Percentiles rank a stretch among this genome's conserved stretches.
Evolutionary conservation across 2,797 vertebrate species (phyloP).

Genomic region (Delichon dasypus): DNA sequence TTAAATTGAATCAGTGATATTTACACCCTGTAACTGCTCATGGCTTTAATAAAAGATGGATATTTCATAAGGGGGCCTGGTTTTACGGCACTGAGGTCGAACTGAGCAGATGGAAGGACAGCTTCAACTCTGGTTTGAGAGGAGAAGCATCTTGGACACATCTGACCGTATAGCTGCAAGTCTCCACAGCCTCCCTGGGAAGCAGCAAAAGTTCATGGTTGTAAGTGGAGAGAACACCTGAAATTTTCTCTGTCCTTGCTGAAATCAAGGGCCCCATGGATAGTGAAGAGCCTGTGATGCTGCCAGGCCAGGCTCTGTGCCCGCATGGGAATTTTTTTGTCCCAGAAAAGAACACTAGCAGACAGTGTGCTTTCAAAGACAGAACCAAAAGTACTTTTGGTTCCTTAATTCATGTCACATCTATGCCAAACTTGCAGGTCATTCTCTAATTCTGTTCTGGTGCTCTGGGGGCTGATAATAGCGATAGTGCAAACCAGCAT

Average conservation of each 20-base stretch:
- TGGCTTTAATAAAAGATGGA: neutral
- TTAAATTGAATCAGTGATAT: neutral
- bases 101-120: neutral
- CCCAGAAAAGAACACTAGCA: accelerated
- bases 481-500: neutral
- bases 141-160: neutral
- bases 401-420: neutral
- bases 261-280: neutral
- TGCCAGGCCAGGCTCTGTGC: accelerated
- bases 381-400: neutral
- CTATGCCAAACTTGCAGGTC: neutral
- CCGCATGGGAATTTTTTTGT: accelerated
- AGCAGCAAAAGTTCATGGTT: neutral
- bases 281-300: neutral
- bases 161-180: neutral
- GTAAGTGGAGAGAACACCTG: neutral
- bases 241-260: neutral
- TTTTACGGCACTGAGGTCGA: neutral
- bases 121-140: neutral
- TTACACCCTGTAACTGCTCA: neutral
- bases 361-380: neutral
- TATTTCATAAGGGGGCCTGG: neutral
- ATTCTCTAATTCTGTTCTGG: neutral
- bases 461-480: neutral
- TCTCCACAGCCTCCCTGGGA: neutral